A percentile compares a stretch with the other conserved stretches of the same genome.
These are phyloP conservation scores for Chrysotoxum bicinctum DNA, from an alignment of 2,888 invertebrate species.

Conservation along the genomic window DNA sequence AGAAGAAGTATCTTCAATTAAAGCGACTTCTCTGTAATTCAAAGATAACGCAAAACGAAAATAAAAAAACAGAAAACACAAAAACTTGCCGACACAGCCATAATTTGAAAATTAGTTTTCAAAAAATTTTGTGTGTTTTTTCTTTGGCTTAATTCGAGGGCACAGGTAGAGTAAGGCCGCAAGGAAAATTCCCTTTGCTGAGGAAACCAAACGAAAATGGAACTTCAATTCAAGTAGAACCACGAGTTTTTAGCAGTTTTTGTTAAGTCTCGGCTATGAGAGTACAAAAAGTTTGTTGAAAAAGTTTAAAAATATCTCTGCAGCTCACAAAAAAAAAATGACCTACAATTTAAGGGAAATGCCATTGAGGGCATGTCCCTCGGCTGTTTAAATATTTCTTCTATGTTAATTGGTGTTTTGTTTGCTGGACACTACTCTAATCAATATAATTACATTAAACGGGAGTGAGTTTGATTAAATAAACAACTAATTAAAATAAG, in stretches of 20 bases:
- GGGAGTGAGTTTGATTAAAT: conserved; percentile 33
- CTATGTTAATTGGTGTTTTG: conserved; percentile 26
- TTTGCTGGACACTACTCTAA: conserved; percentile 21
- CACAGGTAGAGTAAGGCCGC: conserved; percentile 51
- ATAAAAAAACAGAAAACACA: background rate
- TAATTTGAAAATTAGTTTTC: background rate
- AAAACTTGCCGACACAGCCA: conserved; percentile 21
- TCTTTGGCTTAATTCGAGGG: conserved; percentile 8
- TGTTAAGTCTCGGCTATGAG: background rate
- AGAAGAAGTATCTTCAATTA: conserved; percentile 46
- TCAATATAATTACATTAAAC: conserved; percentile 26
- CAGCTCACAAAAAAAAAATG: background rate
- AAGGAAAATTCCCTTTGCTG: conserved; percentile 22
- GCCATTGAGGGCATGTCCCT: background rate
- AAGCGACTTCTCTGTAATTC: conserved; percentile 56
- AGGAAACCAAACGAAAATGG: background rate
- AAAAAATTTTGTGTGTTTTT: conserved; percentile 15
- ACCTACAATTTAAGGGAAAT: background rate
- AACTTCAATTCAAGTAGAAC: conserved; percentile 18
- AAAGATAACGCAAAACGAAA: conserved; percentile 28
- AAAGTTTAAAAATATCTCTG: conserved; percentile 37
- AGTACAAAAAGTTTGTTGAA: background rate
- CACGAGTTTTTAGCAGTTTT: conserved; percentile 32
- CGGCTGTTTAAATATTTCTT: conserved; percentile 19
- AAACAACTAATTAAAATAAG: conserved; percentile 44